Percentiles rank a stretch among this genome's conserved stretches.
Conservation (phyloP, 2,113 vertebrate species). For the Mastomys natalensis region DNA sequence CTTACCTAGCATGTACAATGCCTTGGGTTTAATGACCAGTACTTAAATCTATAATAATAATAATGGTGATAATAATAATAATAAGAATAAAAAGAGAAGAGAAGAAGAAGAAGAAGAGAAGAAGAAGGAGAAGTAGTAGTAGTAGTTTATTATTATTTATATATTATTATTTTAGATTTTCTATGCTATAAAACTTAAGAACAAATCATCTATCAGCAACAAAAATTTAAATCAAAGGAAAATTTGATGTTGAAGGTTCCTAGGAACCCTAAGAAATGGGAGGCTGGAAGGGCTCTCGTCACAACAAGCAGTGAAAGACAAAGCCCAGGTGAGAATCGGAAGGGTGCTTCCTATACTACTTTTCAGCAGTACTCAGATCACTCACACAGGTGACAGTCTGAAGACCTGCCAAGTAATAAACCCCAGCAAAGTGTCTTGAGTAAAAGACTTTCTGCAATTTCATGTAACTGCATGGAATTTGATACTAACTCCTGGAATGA, state of each 20-base stretch:
- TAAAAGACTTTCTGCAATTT: conserved; percentile 36
- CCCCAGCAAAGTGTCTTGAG: neutral
- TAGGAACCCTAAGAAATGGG: neutral
- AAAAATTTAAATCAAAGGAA: neutral
- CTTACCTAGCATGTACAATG: too few species aligned
- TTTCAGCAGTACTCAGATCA: neutral
- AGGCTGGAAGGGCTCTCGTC: neutral
- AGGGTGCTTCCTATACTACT: neutral
- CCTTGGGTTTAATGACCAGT: neutral
- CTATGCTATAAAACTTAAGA: neutral
- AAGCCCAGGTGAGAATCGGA: neutral
- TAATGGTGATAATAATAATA: too few species aligned
- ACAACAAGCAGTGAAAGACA: neutral
- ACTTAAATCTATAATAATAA: neutral
- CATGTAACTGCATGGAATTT: neutral
- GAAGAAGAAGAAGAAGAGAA: too few species aligned
- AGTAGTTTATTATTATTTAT: too few species aligned
- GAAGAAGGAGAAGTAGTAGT: too few species aligned
- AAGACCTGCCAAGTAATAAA: conserved; percentile 44
- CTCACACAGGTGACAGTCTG: neutral
- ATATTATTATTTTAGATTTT: neutral
- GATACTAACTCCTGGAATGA: conserved; percentile 13
- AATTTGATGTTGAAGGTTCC: neutral
- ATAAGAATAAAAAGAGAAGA: too few species aligned
- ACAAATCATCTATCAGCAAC: neutral